Percentiles rank a stretch among this genome's conserved stretches.
phyloP scores from a whole-genome alignment of 2,797 vertebrate species.

The Onychomys leucogaster region DNA sequence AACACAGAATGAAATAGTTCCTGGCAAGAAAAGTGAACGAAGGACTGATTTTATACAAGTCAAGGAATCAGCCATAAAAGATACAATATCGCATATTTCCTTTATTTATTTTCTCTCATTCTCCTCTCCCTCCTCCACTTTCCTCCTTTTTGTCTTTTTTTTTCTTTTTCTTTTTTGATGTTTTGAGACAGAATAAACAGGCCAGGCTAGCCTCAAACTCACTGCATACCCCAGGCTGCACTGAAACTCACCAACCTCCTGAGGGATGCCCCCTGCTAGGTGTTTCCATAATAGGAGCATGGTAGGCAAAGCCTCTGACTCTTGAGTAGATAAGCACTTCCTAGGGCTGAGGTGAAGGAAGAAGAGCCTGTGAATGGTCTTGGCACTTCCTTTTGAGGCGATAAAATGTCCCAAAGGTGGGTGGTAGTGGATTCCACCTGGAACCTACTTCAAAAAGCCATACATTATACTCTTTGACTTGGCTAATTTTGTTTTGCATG shows the following conservation, averaged over 20 bases:
- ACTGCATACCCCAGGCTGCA: not conserved
- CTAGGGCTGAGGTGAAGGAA: not conserved
- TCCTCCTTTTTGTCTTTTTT: not conserved
- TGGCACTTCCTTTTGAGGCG: not conserved
- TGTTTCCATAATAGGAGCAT: not conserved
- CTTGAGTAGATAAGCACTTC: not conserved
- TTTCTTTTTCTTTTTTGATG: too few species aligned
- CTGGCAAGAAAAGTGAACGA: not conserved
- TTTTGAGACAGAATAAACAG: not conserved
- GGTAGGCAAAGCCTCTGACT: not conserved
- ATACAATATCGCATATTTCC: not conserved
- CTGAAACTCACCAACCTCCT: not conserved
- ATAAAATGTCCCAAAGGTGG: not conserved
- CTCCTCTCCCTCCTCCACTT: too few species aligned
- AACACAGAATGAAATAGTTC: not conserved
- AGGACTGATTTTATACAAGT: not conserved
- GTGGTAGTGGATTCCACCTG: not conserved
- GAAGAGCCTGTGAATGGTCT: fast-evolving
- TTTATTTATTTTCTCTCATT: not conserved
- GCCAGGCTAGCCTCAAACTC: not conserved
- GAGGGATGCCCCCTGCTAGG: too few species aligned
- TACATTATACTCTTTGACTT: not conserved
- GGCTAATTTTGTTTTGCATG: constrained; percentile 1
- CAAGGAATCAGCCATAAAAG: not conserved
- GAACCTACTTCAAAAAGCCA: not conserved